Percentiles rank a stretch among this genome's conserved stretches.
These are phyloP conservation scores for Hypsopygia costalis DNA, from an alignment of 2,888 invertebrate genomes.

Conservation along the genomic window DNA sequence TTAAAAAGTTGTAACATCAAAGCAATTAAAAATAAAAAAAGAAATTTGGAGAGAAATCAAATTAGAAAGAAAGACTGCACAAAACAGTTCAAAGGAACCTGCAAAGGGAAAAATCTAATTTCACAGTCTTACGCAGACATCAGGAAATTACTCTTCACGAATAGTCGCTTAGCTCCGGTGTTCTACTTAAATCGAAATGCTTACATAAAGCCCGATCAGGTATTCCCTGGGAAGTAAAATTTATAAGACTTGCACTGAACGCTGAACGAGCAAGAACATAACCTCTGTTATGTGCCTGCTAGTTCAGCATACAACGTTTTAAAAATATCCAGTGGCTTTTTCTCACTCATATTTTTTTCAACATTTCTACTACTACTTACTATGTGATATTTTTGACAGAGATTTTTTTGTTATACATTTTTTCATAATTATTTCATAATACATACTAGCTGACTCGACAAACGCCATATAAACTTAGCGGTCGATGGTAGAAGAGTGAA, in stretches of 20 bases:
- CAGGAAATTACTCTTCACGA: background rate
- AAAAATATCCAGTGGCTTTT: background rate
- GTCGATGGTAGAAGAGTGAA: too few species aligned
- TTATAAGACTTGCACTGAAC: background rate
- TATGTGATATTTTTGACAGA: too few species aligned
- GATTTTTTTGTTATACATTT: too few species aligned
- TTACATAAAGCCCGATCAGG: background rate
- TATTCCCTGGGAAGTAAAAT: background rate
- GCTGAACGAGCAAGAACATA: too few species aligned
- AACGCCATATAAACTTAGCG: too few species aligned
- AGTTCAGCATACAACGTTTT: background rate
- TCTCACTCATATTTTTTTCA: too few species aligned
- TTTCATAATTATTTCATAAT: too few species aligned
- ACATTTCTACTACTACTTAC: too few species aligned
- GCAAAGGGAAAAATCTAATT: background rate
- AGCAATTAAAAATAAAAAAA: background rate
- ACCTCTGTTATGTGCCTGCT: background rate
- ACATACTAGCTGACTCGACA: too few species aligned
- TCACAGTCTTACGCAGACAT: background rate
- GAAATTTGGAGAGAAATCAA: background rate
- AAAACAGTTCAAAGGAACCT: too few species aligned
- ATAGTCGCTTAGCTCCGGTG: background rate
- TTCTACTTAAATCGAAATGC: background rate
- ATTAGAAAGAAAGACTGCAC: background rate
- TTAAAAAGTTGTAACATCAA: background rate